phyloP scores from a whole-genome alignment of 2,888 invertebrate species.

The Folsomia manolachei region DNA sequence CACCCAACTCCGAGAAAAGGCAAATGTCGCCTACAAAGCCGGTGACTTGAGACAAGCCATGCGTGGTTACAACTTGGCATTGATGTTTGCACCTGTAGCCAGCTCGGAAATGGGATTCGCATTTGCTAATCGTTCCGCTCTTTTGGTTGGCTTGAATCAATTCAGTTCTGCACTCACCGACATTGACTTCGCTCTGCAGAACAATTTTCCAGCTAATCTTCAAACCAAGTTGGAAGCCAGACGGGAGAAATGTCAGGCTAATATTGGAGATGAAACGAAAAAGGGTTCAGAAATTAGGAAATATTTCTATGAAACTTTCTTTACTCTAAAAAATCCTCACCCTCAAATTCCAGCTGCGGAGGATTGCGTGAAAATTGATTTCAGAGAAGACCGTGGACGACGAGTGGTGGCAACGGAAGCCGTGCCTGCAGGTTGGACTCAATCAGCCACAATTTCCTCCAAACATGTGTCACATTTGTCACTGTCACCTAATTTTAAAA shows the following conservation, averaged over 20 bases:
- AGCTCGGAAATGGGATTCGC: slow-evolving; percentile 21
- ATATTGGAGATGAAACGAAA: not conserved
- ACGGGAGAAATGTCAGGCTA: not conserved
- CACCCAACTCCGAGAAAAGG: slow-evolving; percentile 28
- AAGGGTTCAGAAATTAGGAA: not conserved
- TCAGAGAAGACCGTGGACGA: slow-evolving; percentile 50
- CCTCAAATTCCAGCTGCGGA: slow-evolving; percentile 33
- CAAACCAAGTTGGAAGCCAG: not conserved
- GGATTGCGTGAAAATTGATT: slow-evolving; percentile 31
- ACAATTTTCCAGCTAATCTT: slow-evolving; percentile 14
- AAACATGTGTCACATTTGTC: too few species aligned
- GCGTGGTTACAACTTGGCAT: slow-evolving; percentile 40
- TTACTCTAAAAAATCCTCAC: slow-evolving; percentile 20
- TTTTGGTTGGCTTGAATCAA: slow-evolving; percentile 32
- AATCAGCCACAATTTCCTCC: too few species aligned
- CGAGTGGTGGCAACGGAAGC: slow-evolving; percentile 50
- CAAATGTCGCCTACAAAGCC: slow-evolving; percentile 25
- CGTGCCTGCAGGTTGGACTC: slow-evolving; percentile 42
- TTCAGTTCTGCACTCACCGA: slow-evolving; percentile 29
- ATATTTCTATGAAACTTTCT: slow-evolving; percentile 17
- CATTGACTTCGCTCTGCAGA: slow-evolving; percentile 23
- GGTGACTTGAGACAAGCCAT: slow-evolving; percentile 19
- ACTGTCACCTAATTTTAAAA: too few species aligned
- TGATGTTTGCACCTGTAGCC: slow-evolving; percentile 31
- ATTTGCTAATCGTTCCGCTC: slow-evolving; percentile 35